A percentile compares a stretch with the other conserved stretches of the same genome.
Conservation (phyloP, 2,797 vertebrate genomes). For the Characodon lateralis region DNA sequence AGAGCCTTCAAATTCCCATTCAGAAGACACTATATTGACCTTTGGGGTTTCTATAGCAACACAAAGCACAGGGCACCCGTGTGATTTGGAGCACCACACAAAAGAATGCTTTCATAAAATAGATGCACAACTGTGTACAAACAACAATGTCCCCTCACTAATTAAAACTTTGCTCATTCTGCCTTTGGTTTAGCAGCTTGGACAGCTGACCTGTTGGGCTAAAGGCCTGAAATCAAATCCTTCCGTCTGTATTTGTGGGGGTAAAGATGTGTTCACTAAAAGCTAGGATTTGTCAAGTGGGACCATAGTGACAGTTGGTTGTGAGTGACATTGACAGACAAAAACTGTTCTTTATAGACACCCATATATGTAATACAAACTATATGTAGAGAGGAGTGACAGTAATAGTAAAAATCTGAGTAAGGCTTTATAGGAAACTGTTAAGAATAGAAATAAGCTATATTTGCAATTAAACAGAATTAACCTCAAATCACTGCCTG, state of each 20-base stretch:
- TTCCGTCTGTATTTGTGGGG: background rate
- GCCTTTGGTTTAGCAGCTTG: background rate
- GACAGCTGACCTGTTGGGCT: background rate
- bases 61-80: slow-evolving; percentile 35
- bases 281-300: background rate
- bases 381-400: background rate
- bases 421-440: background rate
- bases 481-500: too few species aligned
- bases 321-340: background rate
- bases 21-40: slow-evolving; percentile 51
- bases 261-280: background rate
- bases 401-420: background rate
- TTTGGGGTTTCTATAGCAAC: slow-evolving; percentile 71
- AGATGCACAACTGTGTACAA: slow-evolving; percentile 12
- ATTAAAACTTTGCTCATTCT: background rate
- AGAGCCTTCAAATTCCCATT: slow-evolving; percentile 48
- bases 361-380: background rate
- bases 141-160: slow-evolving; percentile 10
- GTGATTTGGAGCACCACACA: slow-evolving; percentile 27
- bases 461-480: background rate
- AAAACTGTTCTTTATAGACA: background rate
- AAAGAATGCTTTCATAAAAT: slow-evolving; percentile 12
- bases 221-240: background rate
- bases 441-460: background rate
- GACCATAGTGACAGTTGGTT: background rate